Evolutionary conservation across 2,888 invertebrate genomes (phyloP), one percentile per base, ranked within the genome.

Genomic region (Andrena minutula): DNA sequence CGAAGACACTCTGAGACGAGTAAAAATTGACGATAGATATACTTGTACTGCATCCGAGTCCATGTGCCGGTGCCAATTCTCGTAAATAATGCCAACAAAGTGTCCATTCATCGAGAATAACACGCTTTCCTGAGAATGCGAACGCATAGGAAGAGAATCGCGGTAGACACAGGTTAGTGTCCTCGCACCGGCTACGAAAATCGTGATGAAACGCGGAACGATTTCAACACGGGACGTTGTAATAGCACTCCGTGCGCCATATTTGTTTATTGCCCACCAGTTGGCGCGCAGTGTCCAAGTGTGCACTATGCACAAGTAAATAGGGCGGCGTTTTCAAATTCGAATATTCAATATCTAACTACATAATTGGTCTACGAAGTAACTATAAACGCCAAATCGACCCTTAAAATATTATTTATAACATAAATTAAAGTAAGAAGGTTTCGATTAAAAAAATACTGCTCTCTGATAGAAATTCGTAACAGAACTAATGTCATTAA

Each of bases 251-350:
- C 0, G 6, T 32, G 16, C 75, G 71, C 70, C 61, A 75, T 70
- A 30, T 28, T 75, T 20, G 26, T 68, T 68, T 60, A 23, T 12
- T 28, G 16, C 61, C 20, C 28, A 12, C 2, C 1, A 47, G 16
- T 26, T 30, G 23, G 75, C 75, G 70, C 70, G 61, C 75, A 75
- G 5, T 35, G 35, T 6, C 35, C 2, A 10, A 23, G 6, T 30
- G 2, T 8, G 7, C 7, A 1, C 30, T 28, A 28, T 6, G 10
- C 20, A 10, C 20, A 26, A 56, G 26, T 12, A 56, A 56, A 56
- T 20, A 35, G 23, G 58, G 69, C 74, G 30, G 47, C 32, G 30
- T 63, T 63, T 72, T 63, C 23, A 7, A 72, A 63, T 7, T 30
- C 26, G 53, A 53, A 41, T 20, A 30, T 30, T 16, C 20, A 3